These are phyloP conservation scores for Microdon myrmicae DNA, from an alignment of 2,888 invertebrate species.

Conservation along the genomic window DNA sequence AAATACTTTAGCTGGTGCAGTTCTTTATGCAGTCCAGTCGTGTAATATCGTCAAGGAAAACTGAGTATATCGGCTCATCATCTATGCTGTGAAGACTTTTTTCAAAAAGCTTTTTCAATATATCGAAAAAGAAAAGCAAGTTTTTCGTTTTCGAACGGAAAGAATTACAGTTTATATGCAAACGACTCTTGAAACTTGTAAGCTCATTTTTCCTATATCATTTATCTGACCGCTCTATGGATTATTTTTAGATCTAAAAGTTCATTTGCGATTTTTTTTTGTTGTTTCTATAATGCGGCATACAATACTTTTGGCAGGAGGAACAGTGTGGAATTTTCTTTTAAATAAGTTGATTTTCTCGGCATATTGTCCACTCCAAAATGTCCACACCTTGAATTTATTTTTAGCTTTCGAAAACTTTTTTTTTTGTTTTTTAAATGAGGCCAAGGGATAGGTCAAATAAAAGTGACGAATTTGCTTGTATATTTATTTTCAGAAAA, in stretches of 20 bases:
- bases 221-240: too few relatives aligned
- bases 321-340: too few relatives aligned
- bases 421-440: conserved; percentile 33
- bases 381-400: conserved; percentile 26
- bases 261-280: conserved; percentile 3
- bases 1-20: not conserved
- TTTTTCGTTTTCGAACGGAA: conserved; percentile 20
- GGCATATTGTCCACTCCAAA: too few relatives aligned
- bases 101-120: conserved; percentile 30
- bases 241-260: conserved; percentile 40
- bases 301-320: too few relatives aligned
- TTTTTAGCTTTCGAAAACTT: too few relatives aligned
- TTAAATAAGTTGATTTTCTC: too few relatives aligned
- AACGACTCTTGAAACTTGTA: conserved; percentile 34
- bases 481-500: too few relatives aligned
- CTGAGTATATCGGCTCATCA: conserved; percentile 33
- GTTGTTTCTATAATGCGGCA: not conserved
- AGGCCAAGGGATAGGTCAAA: conserved; percentile 51
- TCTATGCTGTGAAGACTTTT: conserved; percentile 18
- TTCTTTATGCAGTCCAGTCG: conserved; percentile 37
- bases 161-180: conserved; percentile 1
- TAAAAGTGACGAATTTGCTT: too few relatives aligned
- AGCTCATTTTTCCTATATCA: conserved; percentile 21
- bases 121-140: conserved; percentile 5
- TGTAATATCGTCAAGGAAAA: conserved; percentile 46